Conservation (phyloP, 2,113 vertebrate species). For the Gracilinanus agilis region DNA sequence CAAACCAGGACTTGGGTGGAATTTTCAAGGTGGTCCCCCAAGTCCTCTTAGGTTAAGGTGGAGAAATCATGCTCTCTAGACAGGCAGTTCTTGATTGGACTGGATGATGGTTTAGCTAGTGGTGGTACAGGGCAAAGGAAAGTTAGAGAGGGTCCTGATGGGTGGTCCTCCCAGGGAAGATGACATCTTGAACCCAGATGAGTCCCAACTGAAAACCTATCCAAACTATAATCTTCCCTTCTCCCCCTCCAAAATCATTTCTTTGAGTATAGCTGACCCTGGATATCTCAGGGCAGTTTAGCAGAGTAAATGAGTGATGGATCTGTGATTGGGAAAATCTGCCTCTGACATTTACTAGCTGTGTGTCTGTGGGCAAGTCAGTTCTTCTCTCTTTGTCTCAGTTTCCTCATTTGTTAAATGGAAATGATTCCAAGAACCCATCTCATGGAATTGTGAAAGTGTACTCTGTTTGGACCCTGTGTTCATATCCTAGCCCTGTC, state of each 20-base stretch:
- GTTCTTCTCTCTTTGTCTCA: neutral
- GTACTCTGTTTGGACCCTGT: neutral
- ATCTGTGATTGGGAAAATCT: neutral
- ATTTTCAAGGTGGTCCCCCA: neutral
- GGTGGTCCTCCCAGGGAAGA: neutral
- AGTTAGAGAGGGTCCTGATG: neutral
- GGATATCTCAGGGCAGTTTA: neutral
- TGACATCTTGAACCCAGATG: neutral
- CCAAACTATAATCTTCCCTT: neutral
- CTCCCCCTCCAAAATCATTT: neutral
- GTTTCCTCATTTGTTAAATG: neutral
- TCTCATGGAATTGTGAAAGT: neutral
- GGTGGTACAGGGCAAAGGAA: rapidly evolving
- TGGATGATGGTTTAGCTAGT: neutral
- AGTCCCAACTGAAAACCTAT: neutral
- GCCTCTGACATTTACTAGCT: neutral
- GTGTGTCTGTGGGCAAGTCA: neutral
- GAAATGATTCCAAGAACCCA: neutral
- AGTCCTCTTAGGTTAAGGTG: neutral
- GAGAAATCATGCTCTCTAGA: neutral
- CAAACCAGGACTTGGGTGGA: neutral
- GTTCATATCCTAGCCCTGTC: neutral
- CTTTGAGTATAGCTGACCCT: neutral
- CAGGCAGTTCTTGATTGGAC: too few relatives aligned
- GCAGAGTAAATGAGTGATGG: neutral